Percentiles rank a stretch among this genome's conserved stretches.
phyloP scores from a whole-genome alignment of 2,888 invertebrate genomes.

The Andrena camellia region DNA sequence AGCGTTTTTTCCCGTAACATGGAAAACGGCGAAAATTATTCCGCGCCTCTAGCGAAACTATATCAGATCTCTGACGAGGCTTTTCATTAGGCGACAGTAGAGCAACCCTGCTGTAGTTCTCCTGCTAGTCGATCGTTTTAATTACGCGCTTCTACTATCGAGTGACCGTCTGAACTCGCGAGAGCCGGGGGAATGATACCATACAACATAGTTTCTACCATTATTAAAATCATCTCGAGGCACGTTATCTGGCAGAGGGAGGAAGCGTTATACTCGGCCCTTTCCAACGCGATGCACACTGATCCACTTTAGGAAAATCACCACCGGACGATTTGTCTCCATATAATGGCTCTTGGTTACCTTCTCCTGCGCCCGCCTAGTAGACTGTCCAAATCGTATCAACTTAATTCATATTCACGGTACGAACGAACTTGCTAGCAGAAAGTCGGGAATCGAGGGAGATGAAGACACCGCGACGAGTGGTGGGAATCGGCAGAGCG shows the following conservation, averaged over 20 bases:
- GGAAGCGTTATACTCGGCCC: slow-evolving; percentile 17
- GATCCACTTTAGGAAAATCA: slow-evolving; percentile 72
- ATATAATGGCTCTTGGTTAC: slow-evolving; percentile 74
- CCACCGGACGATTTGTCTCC: slow-evolving; percentile 73
- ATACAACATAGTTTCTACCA: background rate
- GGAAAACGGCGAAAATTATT: slow-evolving; percentile 58
- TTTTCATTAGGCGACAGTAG: slow-evolving; percentile 43
- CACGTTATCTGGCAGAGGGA: background rate
- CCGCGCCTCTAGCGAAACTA: slow-evolving; percentile 41
- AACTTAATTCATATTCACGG: slow-evolving; percentile 81
- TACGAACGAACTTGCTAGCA: slow-evolving; percentile 76
- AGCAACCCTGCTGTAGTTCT: slow-evolving; percentile 6
- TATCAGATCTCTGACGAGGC: slow-evolving; percentile 36
- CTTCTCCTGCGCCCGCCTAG: slow-evolving; percentile 67
- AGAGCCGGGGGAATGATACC: slow-evolving; percentile 14
- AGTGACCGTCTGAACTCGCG: background rate
- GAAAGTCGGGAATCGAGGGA: slow-evolving; percentile 76
- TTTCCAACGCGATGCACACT: slow-evolving; percentile 61
- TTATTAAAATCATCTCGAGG: slow-evolving; percentile 38
- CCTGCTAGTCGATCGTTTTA: slow-evolving; percentile 28
- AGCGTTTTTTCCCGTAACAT: slow-evolving; percentile 22
- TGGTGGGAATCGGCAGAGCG: slow-evolving; percentile 46
- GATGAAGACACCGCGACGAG: slow-evolving; percentile 62
- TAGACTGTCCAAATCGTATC: slow-evolving; percentile 79
- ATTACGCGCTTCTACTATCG: slow-evolving; percentile 26